phyloP scores from a whole-genome alignment of 1,140 invertebrate species.

The Tetranychus urticae region DNA sequence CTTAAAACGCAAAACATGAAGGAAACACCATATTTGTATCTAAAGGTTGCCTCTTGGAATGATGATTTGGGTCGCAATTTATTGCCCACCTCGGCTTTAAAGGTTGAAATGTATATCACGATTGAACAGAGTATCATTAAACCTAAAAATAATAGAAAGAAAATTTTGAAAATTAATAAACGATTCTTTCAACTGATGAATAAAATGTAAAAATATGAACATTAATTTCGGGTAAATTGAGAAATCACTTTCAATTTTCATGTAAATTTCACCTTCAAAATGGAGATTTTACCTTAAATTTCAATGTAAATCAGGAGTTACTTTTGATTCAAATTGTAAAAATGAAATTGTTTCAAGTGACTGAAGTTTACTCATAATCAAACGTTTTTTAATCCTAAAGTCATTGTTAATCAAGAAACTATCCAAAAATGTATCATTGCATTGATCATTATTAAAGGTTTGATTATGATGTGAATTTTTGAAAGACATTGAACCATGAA shows the following conservation, averaged over 20 bases:
- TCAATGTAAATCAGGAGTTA: no score
- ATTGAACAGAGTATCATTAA: slow-evolving; percentile 62
- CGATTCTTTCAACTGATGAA: no score
- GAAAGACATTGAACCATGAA: no score
- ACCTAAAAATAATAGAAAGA: slow-evolving; percentile 30
- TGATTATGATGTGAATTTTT: no score
- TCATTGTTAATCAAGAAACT: no score
- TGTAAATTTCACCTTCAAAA: not conserved
- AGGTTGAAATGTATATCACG: slow-evolving; percentile 73
- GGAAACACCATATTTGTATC: slow-evolving; percentile 57
- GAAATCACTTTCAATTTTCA: not conserved
- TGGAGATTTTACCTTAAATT: not conserved
- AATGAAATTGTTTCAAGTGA: no score
- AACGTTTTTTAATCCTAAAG: no score
- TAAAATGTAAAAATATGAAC: no score
- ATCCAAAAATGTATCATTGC: no score
- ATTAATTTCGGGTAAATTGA: not conserved
- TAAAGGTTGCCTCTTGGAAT: slow-evolving; percentile 39
- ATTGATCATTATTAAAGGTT: no score
- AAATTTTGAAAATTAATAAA: not conserved
- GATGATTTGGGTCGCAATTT: slow-evolving; percentile 52
- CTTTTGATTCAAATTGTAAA: no score
- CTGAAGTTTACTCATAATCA: no score
- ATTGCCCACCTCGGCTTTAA: slow-evolving; percentile 63
- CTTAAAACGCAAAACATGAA: slow-evolving; percentile 61